Base-by-base conservation (phyloP, 2,888 invertebrate genomes). In the Nemurella pictetii region DNA sequence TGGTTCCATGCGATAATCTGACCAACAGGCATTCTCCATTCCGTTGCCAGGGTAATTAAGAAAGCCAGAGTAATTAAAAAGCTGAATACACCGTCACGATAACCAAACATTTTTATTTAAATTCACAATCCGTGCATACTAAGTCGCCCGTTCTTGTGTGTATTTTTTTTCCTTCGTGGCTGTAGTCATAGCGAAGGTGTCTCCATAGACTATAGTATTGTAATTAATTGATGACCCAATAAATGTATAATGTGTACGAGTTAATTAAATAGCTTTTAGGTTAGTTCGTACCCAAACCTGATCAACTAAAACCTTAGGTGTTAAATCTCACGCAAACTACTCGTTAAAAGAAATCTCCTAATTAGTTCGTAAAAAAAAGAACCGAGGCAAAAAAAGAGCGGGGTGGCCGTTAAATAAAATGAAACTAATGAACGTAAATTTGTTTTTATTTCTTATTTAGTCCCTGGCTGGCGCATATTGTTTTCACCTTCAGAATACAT, bases 191-290 rank as follows among this genome's bases (percentile, higher is more conserved):
- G 55, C 20, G 55, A 55, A 55, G 55, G 55, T 55, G 32, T 32
- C 32, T 3, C 55, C 55, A 55, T 20, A 55, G 15, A 55, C 55
- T 55, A 3, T 7, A 55, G 55, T 20, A 55, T 55, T 55, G 32
- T 82, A 82, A 82, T 82, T 82, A 82, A 82, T 82, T 82, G 72
- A 82, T 82, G 55, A 29, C 82, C 82, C 82, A 55, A 55, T 72
- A 82, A 72, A 82, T 82, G 72, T n/a, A 82, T 82, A 82, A 55
- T 72, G 82, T 82, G 72, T 72, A 82, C 29, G 72, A 72, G 82
- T 82, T 82, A 82, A 72, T 82, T 82, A 55, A 82, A 82, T 82
- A 72, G 82, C 55, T 78, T 75, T 75, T 30, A 30, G 30, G 28
- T 28, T n/a, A n/a, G 30, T 78, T 78, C 28, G 78, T 27, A n/a